phyloP scores from a whole-genome alignment of 2,113 vertebrate species.

The Arvicanthis niloticus region DNA sequence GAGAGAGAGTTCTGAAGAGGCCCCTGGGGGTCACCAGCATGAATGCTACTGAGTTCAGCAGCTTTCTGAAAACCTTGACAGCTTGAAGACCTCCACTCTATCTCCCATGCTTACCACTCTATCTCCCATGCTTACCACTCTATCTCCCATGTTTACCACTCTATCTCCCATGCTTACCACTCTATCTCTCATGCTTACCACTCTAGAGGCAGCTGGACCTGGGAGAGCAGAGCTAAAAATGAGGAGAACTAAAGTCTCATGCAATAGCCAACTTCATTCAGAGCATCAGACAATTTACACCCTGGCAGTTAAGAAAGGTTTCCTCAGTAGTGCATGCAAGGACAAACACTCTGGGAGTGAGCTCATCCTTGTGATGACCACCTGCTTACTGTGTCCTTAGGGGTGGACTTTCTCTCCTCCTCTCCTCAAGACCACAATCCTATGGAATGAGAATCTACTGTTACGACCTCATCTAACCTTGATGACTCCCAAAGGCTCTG shows the following conservation, averaged over 20 bases:
- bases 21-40: neutral
- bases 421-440: neutral
- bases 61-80: neutral
- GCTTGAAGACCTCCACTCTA: neutral
- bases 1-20: too few species aligned
- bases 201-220: neutral
- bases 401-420: rapidly evolving
- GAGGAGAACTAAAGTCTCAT: neutral
- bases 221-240: neutral
- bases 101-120: neutral
- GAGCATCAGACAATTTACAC: neutral
- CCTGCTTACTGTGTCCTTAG: neutral
- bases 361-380: rapidly evolving
- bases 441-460: neutral
- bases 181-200: too few species aligned
- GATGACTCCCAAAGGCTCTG: neutral
- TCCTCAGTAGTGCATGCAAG: neutral
- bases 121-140: rapidly evolving
- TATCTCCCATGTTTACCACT: too few species aligned
- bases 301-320: neutral
- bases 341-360: neutral
- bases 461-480: neutral
- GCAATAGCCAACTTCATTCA: neutral
- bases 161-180: rapidly evolving
- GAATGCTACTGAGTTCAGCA: neutral